Evolutionary conservation across 2,113 vertebrate genomes (phyloP).

Genomic region (Cottus gobio): DNA sequence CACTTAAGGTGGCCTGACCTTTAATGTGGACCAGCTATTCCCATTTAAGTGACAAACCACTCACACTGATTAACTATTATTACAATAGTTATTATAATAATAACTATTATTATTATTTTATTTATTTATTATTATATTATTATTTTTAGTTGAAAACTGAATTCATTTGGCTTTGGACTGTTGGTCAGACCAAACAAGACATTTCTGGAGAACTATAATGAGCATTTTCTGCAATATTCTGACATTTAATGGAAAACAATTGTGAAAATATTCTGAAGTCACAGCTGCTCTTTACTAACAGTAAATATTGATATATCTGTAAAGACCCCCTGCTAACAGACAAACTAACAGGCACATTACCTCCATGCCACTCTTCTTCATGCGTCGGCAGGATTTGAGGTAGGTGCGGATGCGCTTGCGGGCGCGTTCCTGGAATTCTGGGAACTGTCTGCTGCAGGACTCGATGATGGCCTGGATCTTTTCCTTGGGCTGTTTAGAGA

Average conservation of each 20-base stretch:
- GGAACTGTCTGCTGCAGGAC: conserved; percentile 98
- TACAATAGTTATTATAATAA: too few relatives aligned
- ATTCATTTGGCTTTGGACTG: background rate
- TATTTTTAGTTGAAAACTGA: too few relatives aligned
- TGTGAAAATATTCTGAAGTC: background rate
- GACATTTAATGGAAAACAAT: background rate
- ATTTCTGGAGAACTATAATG: too few relatives aligned
- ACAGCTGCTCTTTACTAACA: background rate
- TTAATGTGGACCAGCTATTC: background rate
- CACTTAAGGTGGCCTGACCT: background rate
- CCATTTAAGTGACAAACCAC: background rate
- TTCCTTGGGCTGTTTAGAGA: conserved; percentile 99
- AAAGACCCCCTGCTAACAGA: background rate
- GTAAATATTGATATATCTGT: background rate
- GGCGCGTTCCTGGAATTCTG: conserved; percentile 96
- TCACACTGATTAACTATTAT: too few relatives aligned
- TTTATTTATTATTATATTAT: too few relatives aligned
- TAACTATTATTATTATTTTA: too few relatives aligned
- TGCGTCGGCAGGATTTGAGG: conserved; percentile 99
- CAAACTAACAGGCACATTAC: conserved; percentile 66
- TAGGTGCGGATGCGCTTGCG: conserved; percentile 99
- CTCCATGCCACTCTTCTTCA: conserved; percentile 99
- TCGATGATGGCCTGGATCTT: conserved; percentile 99
- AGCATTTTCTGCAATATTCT: too few relatives aligned
- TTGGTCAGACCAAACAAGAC: too few relatives aligned